Conservation (phyloP, 2,113 vertebrate species). For the Spermophilus dauricus region DNA sequence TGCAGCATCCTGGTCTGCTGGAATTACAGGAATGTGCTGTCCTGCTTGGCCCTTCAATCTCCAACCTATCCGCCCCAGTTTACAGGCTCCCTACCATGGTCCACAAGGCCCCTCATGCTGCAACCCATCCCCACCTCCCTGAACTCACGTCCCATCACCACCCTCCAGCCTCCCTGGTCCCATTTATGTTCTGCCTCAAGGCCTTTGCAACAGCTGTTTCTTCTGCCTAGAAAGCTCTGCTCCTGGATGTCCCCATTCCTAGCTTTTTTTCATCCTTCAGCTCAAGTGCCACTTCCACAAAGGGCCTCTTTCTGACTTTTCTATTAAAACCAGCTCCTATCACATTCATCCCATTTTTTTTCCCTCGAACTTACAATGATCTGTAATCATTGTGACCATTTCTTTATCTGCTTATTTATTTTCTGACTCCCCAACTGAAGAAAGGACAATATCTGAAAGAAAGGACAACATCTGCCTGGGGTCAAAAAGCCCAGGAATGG, state of each 20-base stretch:
- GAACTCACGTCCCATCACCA: not conserved
- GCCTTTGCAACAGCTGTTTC: not conserved
- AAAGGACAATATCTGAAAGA: not conserved
- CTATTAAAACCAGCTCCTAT: not conserved
- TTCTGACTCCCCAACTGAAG: not conserved
- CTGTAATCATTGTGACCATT: not conserved
- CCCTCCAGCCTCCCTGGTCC: not conserved
- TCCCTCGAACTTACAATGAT: not conserved
- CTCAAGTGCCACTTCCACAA: not conserved
- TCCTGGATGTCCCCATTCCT: not conserved
- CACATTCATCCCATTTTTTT: not conserved
- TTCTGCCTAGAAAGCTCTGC: conserved; percentile 10
- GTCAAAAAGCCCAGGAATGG: not conserved
- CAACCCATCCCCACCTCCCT: not conserved
- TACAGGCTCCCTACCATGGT: not conserved
- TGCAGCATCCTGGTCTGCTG: not conserved
- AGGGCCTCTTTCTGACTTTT: not conserved
- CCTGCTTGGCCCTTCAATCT: too few relatives aligned
- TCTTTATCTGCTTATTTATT: not conserved
- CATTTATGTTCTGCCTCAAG: not conserved
- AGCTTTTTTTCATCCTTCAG: not conserved
- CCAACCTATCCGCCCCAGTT: not conserved
- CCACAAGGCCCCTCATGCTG: not conserved
- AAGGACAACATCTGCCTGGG: not conserved
- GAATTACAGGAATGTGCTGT: not conserved